Evolutionary conservation across 2,113 vertebrate genomes (phyloP), one percentile per base, ranked within the genome.

Genomic region (Fregetta grallaria): DNA sequence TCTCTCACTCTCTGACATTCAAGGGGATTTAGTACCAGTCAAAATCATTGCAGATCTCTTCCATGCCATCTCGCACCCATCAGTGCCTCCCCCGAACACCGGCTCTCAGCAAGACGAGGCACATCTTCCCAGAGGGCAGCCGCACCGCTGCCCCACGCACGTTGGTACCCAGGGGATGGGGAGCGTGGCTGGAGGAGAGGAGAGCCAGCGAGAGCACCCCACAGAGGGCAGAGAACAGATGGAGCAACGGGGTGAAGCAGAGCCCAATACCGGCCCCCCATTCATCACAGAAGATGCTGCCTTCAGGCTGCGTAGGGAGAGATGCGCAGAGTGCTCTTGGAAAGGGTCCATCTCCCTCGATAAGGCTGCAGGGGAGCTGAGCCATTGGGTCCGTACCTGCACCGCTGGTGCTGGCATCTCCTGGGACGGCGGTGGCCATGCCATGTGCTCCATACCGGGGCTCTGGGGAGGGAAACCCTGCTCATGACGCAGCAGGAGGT

Each of bases 371-470:
- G 58, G 58, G 44, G 44, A 65, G 18, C 66, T 45, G 45, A 55
- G 55, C 40, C 9, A 14, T 18, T 0, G 3, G n/a, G 55, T 68
- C 62, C 4, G 0, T 30, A 47, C 23, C 62, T 29, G 53, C 1
- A 0, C 44, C 10, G 3, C 19, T 26, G 34, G n/a, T 65, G 44
- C 25, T 36, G 23, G 36, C 49, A 62, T 26, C 55, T 56, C 49
- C 49, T 4, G 4, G 42, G 44, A 65, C 32, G 38, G 42, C 1
- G 3, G 45, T 7, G 38, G 58, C n/a, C 52, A 27, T 9, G 32
- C 27, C 0, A 1, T 36, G 42, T 3, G 5, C n/a, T 44, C 40
- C 8, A 15, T 18, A 3, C 8, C 1, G 2, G 16, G 25, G 42
- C 27, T 27, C 30, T 55, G 12, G 25, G n/a, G 44, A 65, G 71